A percentile compares a stretch with the other conserved stretches of the same genome.
Conservation (phyloP, 2,888 invertebrate genomes). For the Pheosia gnoma region DNA sequence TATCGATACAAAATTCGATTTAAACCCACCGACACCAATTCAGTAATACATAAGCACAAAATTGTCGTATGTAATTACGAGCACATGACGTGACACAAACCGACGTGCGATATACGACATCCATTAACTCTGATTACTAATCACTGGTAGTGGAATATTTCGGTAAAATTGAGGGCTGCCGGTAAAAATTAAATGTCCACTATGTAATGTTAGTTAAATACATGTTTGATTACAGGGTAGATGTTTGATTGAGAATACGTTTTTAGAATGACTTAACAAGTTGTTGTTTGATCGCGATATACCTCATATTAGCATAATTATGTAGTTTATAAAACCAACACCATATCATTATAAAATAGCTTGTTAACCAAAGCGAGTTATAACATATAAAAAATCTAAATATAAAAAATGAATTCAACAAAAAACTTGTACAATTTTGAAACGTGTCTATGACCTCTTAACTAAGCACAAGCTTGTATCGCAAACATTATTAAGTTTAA, state of each 20-base stretch:
- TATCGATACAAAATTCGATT: no score
- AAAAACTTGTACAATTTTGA: no score
- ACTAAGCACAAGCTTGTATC: no score
- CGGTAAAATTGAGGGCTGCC: conserved; percentile 29
- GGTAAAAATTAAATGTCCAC: conserved; percentile 16
- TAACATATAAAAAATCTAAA: no score
- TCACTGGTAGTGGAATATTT: conserved; percentile 56
- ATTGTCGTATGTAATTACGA: conserved; percentile 36
- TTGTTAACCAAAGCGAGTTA: no score
- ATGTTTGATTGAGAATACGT: neutral
- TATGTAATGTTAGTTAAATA: conserved; percentile 5
- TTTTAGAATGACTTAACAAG: neutral
- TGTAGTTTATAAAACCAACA: no score
- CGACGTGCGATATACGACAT: conserved; percentile 38
- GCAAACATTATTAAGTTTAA: no score
- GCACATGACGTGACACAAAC: conserved; percentile 51
- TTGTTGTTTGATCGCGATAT: no score
- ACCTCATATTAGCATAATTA: no score
- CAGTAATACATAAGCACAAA: conserved; percentile 9
- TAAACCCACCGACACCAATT: neutral
- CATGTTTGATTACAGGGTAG: conserved; percentile 13
- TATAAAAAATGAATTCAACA: no score
- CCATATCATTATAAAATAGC: no score
- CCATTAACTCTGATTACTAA: conserved; percentile 67
- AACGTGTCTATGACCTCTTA: no score